A percentile compares a stretch with the other conserved stretches of the same genome.
These are phyloP conservation scores for Ahaetulla prasina DNA, from an alignment of 2,113 vertebrate species.

Conservation along the genomic window DNA sequence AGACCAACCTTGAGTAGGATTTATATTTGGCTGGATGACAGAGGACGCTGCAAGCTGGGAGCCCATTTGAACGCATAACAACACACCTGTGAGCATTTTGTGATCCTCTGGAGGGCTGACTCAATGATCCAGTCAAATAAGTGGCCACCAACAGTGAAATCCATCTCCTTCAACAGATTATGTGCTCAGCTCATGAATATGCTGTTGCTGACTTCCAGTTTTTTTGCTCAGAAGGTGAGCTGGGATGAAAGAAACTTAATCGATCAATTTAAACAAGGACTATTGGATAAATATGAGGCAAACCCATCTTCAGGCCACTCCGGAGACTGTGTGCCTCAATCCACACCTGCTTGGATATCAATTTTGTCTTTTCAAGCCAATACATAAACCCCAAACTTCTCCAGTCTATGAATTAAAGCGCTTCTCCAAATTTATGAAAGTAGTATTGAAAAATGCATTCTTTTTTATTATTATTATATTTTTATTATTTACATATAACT, in stretches of 20 bases:
- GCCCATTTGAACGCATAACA: neutral
- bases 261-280: neutral
- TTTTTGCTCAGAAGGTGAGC: neutral
- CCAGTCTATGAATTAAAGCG: neutral
- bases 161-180: neutral
- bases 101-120: neutral
- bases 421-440: neutral
- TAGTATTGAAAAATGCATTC: neutral
- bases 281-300: neutral
- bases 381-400: neutral
- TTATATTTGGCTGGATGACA: neutral
- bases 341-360: neutral
- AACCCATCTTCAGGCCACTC: neutral
- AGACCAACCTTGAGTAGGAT: neutral
- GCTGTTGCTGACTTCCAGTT: neutral
- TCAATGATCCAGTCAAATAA: neutral
- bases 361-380: neutral
- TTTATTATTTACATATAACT: too few species aligned
- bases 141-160: neutral
- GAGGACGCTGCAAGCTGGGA: neutral
- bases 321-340: neutral
- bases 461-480: too few species aligned
- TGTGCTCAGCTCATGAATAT: neutral
- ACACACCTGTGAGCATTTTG: neutral
- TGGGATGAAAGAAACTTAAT: neutral